phyloP scores from a whole-genome alignment of 2,797 vertebrate genomes.

The Myotis findleyi region DNA sequence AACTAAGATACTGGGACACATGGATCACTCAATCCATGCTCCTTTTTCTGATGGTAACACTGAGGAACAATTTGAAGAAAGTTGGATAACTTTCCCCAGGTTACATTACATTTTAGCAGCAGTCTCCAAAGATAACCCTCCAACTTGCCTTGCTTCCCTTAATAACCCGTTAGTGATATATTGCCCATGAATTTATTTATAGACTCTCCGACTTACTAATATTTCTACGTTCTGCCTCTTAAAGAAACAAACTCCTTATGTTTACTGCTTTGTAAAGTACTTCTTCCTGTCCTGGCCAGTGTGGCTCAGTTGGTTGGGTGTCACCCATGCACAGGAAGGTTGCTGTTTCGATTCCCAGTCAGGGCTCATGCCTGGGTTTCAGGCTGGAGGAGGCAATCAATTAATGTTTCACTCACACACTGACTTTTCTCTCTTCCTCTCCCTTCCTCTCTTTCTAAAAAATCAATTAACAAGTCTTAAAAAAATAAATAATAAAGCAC shows the following conservation, averaged over 20 bases:
- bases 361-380: background rate
- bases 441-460: background rate
- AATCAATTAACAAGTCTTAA: background rate
- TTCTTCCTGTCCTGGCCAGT: background rate
- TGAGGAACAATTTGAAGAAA: background rate
- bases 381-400: background rate
- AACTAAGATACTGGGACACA: background rate
- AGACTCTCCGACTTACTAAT: background rate
- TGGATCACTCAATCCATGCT: background rate
- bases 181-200: background rate
- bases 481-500: background rate
- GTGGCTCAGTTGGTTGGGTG: background rate
- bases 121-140: background rate
- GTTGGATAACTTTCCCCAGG: constrained; percentile 2
- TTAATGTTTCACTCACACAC: background rate
- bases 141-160: background rate
- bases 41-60: background rate
- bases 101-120: background rate
- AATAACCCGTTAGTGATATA: background rate
- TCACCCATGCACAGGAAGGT: no score
- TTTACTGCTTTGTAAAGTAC: background rate
- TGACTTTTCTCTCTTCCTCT: background rate
- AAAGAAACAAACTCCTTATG: background rate
- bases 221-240: background rate
- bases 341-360: background rate